These are phyloP conservation scores for Centropus bengalensis DNA, from an alignment of 2,113 vertebrate species.

Conservation along the genomic window DNA sequence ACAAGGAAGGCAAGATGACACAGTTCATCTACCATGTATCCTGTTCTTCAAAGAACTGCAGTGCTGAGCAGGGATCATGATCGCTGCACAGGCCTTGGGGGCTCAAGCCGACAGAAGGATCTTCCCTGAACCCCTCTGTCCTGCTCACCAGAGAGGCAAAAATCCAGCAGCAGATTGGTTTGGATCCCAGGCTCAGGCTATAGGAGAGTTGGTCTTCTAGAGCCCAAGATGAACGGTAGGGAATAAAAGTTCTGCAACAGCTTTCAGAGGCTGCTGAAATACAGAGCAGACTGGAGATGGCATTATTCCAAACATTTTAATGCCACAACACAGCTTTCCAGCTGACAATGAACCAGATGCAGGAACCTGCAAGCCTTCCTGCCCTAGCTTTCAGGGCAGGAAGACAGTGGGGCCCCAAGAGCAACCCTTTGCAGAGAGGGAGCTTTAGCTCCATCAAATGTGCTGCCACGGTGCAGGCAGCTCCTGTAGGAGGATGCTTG, in stretches of 20 bases:
- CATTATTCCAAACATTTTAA: background rate
- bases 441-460: conserved; percentile 4
- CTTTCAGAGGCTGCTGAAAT: background rate
- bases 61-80: background rate
- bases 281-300: background rate
- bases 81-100: background rate
- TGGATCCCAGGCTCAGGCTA: background rate
- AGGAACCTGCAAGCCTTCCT: background rate
- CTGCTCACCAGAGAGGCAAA: background rate
- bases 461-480: conserved; percentile 17
- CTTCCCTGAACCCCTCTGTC: background rate
- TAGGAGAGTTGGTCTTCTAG: background rate
- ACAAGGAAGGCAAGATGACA: background rate
- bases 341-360: background rate
- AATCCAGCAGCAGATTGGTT: background rate
- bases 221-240: background rate
- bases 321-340: background rate
- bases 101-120: background rate
- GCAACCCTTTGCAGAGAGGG: background rate
- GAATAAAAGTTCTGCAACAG: background rate
- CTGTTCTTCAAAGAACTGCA: background rate
- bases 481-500: background rate
- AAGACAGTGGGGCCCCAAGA: background rate
- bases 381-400: background rate
- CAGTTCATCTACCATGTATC: background rate